Evolutionary conservation across 2,113 vertebrate species (phyloP), one percentile per base, ranked within the genome.

Genomic region (Ophthalmolycus amberensis): DNA sequence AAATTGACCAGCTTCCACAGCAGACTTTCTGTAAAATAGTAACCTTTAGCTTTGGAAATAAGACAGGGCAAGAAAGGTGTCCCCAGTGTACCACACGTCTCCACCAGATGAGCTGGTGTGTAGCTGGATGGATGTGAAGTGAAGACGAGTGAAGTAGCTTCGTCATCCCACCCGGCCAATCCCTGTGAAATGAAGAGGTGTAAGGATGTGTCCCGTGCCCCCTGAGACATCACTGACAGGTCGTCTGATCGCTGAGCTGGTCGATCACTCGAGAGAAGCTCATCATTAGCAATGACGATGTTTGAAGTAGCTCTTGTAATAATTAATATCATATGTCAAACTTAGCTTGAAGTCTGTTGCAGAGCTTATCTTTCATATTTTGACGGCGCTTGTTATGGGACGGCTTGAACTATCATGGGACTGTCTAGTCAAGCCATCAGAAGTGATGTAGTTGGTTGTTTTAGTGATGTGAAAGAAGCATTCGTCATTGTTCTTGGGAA

Each of bases 281-380:
- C 32, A 50, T 60, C 32, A 32, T 75, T 46, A 65, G 12, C 20
- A 38, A 78, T 60, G 18, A 58, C 44, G 25, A 58, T 56, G 37
- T 62, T 22, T 59, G 52, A 48, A 77, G 10, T 0, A 7, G 9
- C 46, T 79, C 32, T 52, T 37, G 9, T 56, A 16, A 63, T 29
- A 71, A 63, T 79, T 71, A 52, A 79, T 71, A 32, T 50, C 40
- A 37, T 37, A 3, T 46, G 25, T 58, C 50, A 56, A 44, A 4
- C 18, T 64, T 42, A 16, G 6, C 22, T 22, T 14, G 6, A 59
- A 27, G 11, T 22, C 7, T 37, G 3, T 46, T 69, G n/a, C 5
- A 56, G 22, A 27, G 10, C 5, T 60, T 20, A 59, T 58, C n/a
- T 56, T 27, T 27, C 11, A 9, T 20, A 37, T 20, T 62, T 11